Evolutionary conservation across 2,113 vertebrate genomes (phyloP).

Genomic region (Oceanites oceanicus): DNA sequence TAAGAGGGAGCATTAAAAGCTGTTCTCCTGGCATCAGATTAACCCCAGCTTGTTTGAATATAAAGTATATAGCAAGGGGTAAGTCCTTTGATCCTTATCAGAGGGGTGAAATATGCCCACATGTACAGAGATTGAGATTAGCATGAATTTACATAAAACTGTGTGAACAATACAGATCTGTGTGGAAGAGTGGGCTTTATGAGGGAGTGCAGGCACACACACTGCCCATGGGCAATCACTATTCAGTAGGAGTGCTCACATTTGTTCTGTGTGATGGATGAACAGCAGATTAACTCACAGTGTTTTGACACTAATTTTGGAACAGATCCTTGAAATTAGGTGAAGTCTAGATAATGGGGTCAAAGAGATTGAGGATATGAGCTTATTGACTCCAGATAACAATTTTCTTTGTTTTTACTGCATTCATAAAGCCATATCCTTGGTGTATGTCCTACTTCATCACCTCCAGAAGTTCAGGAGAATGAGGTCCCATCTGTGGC

Average conservation of each 20-base stretch:
- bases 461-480: not conserved
- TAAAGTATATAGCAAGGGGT: not conserved
- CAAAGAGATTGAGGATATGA: not conserved
- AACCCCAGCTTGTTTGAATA: slow-evolving; percentile 40
- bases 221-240: not conserved
- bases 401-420: not conserved
- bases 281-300: not conserved
- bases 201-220: not conserved
- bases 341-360: not conserved
- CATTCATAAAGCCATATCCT: not conserved
- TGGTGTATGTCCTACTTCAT: not conserved
- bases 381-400: not conserved
- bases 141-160: slow-evolving; percentile 15
- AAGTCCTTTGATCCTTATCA: not conserved
- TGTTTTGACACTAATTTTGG: not conserved
- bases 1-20: slow-evolving; percentile 23
- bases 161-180: not conserved
- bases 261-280: not conserved
- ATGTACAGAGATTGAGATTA: not conserved
- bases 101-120: not conserved
- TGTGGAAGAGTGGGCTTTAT: not conserved
- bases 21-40: slow-evolving; percentile 37
- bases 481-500: not conserved
- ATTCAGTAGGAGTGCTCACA: not conserved
- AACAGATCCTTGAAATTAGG: not conserved